Percentiles rank a stretch among this genome's conserved stretches.
phyloP scores from a whole-genome alignment of 2,888 invertebrate genomes.

The Eudasyphora cyanicolor region DNA sequence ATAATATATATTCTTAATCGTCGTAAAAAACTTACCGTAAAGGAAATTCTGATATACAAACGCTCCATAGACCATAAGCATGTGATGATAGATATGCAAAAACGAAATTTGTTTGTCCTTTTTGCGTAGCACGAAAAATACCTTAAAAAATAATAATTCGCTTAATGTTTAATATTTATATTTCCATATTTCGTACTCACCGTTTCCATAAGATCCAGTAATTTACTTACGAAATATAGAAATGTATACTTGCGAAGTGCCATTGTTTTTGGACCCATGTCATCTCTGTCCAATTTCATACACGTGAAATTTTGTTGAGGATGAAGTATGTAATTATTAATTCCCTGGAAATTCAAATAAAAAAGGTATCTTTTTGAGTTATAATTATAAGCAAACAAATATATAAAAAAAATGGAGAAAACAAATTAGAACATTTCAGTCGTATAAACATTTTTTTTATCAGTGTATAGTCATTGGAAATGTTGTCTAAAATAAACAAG shows the following conservation, averaged over 20 bases:
- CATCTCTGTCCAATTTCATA: background rate
- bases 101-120: constrained; percentile 88
- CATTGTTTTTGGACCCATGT: background rate
- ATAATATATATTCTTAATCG: too few species aligned
- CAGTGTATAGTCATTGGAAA: too few species aligned
- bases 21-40: constrained; percentile 82
- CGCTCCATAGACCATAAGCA: constrained; percentile 85
- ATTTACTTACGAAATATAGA: constrained; percentile 19
- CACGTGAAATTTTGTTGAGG: background rate
- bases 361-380: too few species aligned
- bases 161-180: background rate
- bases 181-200: background rate
- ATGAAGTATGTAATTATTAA: background rate
- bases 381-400: background rate
- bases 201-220: background rate
- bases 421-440: too few species aligned
- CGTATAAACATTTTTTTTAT: too few species aligned
- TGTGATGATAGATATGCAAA: constrained; percentile 91
- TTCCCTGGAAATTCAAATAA: too few species aligned
- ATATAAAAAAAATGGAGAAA: too few species aligned
- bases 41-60: constrained; percentile 82
- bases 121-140: constrained; percentile 88
- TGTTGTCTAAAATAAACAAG: too few species aligned
- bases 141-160: constrained; percentile 54
- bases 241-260: background rate